Evolutionary conservation across 2,113 vertebrate species (phyloP), one percentile per base, ranked within the genome.

Genomic region (Sylvietta virens): DNA sequence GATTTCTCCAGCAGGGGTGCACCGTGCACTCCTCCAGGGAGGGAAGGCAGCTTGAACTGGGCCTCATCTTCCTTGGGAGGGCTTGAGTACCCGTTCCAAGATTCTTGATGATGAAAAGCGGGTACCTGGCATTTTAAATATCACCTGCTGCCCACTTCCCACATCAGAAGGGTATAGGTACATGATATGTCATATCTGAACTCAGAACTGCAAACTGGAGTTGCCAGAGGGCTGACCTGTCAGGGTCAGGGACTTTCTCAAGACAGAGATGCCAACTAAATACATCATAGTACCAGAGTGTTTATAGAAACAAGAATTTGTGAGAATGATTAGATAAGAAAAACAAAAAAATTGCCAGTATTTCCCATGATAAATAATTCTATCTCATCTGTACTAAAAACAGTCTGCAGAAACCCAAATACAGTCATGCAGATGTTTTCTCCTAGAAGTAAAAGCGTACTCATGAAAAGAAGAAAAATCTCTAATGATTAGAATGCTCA

Each of bases 11-110:
- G 14, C 12, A 35, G 11, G 27, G 20, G 18, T 1, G 11, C 14
- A 54, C 12, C 62, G 9, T 0, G 0, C 28, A 1, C 10, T 72
- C 24, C 27, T 77, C 22, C 28, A 61, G 16, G 5, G n/a, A 76
- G 21, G 14, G 5, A 61, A 70, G 37, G 33, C 35, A 81, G 13
- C 4, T 78, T 84, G 15, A 70, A 31, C 24, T 31, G 27, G 9
- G 6, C 30, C 15, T 50, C 22, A 21, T 24, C 27, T 61, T 69
- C 58, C 24, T 35, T 80, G 18, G 17, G 3, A 83, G 17, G 6
- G 3, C 62, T 62, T 11, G 5, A 80, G 9, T 24, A 45, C 8
- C 10, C 30, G 2, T 28, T 81, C 35, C 45, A 69, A 70, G 26
- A n/a, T 26, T 22, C 40, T 28, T 53, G 17, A 66, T n/a, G 7